Evolutionary conservation across 1,140 invertebrate species (phyloP).

Genomic region (Artemia franciscana): DNA sequence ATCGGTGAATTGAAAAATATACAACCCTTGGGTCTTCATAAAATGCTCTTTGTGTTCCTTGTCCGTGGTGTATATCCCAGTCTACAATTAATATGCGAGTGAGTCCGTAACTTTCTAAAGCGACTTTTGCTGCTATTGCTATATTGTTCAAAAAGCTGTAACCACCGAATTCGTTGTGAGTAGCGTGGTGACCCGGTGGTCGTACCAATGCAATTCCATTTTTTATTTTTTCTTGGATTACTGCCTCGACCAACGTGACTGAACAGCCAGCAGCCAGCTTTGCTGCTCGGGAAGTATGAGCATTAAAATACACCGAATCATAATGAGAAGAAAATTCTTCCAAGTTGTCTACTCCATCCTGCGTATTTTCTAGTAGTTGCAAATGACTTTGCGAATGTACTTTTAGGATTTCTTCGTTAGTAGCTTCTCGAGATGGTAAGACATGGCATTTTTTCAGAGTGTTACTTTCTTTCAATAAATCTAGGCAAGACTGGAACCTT

Average conservation of each 20-base stretch:
- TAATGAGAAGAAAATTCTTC: slow-evolving; percentile 10
- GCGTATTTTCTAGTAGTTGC: not conserved
- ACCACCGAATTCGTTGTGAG: slow-evolving; percentile 11
- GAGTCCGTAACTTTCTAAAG: slow-evolving; percentile 17
- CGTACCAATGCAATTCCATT: slow-evolving; percentile 19
- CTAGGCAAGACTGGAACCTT: not conserved
- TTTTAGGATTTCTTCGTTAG: not conserved
- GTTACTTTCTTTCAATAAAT: not conserved
- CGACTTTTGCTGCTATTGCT: slow-evolving; percentile 18
- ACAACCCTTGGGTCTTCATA: slow-evolving; percentile 17
- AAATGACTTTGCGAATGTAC: not conserved
- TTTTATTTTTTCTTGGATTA: slow-evolving; percentile 15
- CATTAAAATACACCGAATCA: slow-evolving; percentile 13
- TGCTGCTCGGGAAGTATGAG: slow-evolving; percentile 14
- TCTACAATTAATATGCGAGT: slow-evolving; percentile 21
- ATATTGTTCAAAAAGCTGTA: slow-evolving; percentile 19
- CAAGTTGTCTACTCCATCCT: slow-evolving; percentile 10
- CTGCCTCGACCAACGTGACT: slow-evolving; percentile 20
- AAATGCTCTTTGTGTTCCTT: slow-evolving; percentile 21
- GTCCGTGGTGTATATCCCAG: slow-evolving; percentile 25
- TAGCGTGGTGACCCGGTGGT: slow-evolving; percentile 18
- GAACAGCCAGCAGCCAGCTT: slow-evolving; percentile 16
- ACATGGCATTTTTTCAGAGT: not conserved
- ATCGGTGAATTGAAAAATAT: slow-evolving; percentile 24
- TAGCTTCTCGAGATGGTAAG: not conserved